phyloP scores from a whole-genome alignment of 2,797 vertebrate genomes.

The Kryptolebias ocellatus region DNA sequence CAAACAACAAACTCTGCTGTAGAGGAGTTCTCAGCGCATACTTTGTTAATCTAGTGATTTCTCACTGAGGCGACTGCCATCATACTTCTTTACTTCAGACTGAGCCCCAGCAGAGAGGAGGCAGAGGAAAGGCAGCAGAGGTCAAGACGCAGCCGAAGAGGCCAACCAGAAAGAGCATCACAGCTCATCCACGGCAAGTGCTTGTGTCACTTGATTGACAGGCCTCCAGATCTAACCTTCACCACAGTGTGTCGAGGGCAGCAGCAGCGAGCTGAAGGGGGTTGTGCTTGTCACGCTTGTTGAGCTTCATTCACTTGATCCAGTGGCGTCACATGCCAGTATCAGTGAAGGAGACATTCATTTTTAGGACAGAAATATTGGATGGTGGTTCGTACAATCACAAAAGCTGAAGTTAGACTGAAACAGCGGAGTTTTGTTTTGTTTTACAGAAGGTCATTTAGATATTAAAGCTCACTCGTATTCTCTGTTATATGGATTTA shows the following conservation, averaged over 20 bases:
- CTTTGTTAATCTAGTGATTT: conserved; percentile 48
- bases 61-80: conserved; percentile 56
- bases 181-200: conserved; percentile 61
- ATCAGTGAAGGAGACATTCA: conserved; percentile 35
- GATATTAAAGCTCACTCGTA: no score
- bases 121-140: conserved; percentile 47
- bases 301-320: conserved; percentile 69
- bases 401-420: conserved; percentile 5
- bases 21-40: conserved; percentile 27
- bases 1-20: conserved; percentile 6
- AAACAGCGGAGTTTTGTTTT: conserved; percentile 2
- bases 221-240: conserved; percentile 78
- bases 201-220: conserved; percentile 81
- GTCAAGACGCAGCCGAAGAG: conserved; percentile 45
- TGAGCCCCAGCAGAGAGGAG: conserved; percentile 47
- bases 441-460: background rate
- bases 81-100: conserved; percentile 49
- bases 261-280: conserved; percentile 60
- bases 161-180: conserved; percentile 58
- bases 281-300: conserved; percentile 70
- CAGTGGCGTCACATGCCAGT: conserved; percentile 68
- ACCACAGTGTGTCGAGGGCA: conserved; percentile 74
- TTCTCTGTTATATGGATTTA: no score
- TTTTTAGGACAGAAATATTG: conserved; percentile 39
- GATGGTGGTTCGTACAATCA: conserved; percentile 19